Evolutionary conservation across 1,140 invertebrate genomes (phyloP).

Genomic region (Sarcophaga bullata): DNA sequence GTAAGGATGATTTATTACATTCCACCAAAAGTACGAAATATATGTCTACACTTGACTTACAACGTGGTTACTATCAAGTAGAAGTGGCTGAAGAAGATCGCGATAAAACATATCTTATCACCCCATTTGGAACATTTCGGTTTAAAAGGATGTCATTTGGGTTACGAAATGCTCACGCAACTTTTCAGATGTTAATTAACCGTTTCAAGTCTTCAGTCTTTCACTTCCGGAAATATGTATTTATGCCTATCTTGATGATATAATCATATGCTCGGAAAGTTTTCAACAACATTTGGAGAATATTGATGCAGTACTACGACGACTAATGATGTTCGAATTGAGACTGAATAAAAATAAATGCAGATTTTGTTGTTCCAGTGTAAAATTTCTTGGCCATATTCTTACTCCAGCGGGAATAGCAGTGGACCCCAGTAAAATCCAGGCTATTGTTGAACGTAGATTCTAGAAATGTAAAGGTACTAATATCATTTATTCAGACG

Average conservation of each 20-base stretch:
- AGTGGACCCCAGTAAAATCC: constrained; percentile 44
- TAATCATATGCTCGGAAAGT: neutral
- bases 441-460: constrained; percentile 40
- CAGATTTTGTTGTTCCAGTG: neutral
- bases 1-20: constrained; percentile 52
- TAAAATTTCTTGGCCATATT: constrained; percentile 26
- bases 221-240: neutral
- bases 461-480: constrained; percentile 47
- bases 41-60: constrained; percentile 55
- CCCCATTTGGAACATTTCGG: neutral
- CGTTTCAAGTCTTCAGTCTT: neutral
- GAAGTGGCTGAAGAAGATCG: constrained; percentile 44
- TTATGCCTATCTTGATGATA: constrained; percentile 12
- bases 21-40: no score
- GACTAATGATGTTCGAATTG: neutral
- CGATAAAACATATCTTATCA: neutral
- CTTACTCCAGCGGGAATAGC: constrained; percentile 46
- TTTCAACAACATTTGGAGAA: constrained; percentile 11
- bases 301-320: neutral
- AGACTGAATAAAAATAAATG: neutral
- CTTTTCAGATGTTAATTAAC: constrained; percentile 62
- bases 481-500: constrained; percentile 42
- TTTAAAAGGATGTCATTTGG: neutral
- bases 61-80: constrained; percentile 62
- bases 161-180: constrained; percentile 55